Evolutionary conservation across 2,888 invertebrate genomes (phyloP).

Genomic region (Himalopsyche tibetana): DNA sequence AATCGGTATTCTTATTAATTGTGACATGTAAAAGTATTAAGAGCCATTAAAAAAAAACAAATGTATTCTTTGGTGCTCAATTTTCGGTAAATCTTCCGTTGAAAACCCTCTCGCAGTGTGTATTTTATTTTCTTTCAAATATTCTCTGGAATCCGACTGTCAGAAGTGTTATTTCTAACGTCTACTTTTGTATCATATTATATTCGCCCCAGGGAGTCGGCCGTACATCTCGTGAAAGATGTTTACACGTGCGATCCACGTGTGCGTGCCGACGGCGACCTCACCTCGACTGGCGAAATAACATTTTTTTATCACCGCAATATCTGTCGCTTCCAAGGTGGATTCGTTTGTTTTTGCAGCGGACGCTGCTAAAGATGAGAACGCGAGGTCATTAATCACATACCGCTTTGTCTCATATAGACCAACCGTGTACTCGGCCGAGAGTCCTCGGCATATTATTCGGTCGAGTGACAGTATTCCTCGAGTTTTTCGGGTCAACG

Average conservation of each 20-base stretch:
- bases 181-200: background rate
- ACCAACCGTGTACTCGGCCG: too few species aligned
- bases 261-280: background rate
- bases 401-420: too few species aligned
- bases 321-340: conserved; percentile 16
- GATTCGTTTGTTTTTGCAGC: background rate
- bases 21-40: too few species aligned
- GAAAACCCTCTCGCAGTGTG: background rate
- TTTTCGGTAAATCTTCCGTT: too few species aligned
- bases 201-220: background rate
- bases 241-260: conserved; percentile 32
- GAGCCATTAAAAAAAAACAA: too few species aligned
- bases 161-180: conserved; percentile 4
- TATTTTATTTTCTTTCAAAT: background rate
- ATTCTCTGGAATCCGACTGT: background rate
- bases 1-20: too few species aligned
- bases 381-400: too few species aligned
- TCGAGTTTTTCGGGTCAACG: too few species aligned
- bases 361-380: too few species aligned
- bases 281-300: background rate
- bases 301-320: conserved; percentile 4
- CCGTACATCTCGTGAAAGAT: conserved; percentile 1
- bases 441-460: too few species aligned
- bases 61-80: too few species aligned
- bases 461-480: too few species aligned